A percentile compares a stretch with the other conserved stretches of the same genome.
phyloP scores from a whole-genome alignment of 2,888 invertebrate species.

The Macrophya annulata region DNA sequence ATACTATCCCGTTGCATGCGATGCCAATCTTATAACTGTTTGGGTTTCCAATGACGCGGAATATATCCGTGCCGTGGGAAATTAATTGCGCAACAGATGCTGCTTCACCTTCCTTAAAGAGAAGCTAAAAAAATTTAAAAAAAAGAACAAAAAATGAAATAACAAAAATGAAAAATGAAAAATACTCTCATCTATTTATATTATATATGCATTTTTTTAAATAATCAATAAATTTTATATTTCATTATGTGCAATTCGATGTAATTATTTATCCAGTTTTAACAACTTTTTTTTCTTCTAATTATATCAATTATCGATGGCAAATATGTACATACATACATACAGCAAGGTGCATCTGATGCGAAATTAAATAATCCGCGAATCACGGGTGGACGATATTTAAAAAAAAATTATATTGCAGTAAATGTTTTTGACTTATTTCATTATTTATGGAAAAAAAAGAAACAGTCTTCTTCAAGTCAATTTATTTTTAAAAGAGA shows the following conservation, averaged over 20 bases:
- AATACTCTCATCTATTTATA: background rate
- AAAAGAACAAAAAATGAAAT: no score
- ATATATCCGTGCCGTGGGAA: conserved; percentile 50
- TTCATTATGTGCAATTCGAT: background rate
- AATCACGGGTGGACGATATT: conserved; percentile 9
- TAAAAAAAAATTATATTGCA: background rate
- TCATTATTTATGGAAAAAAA: background rate
- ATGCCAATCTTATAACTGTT: conserved; percentile 40
- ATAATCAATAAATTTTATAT: background rate
- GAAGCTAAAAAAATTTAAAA: background rate
- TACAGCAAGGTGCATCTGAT: background rate
- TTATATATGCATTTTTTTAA: background rate
- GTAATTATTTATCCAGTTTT: background rate
- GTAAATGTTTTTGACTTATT: background rate
- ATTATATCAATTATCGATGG: no score
- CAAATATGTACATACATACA: no score
- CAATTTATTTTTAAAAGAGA: background rate
- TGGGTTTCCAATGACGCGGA: conserved; percentile 44
- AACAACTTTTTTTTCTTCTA: background rate
- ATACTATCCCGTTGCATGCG: conserved; percentile 48
- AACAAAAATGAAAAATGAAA: no score
- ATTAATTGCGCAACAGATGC: conserved; percentile 45
- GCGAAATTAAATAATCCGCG: background rate
- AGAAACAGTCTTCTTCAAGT: background rate
- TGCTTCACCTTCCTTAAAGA: background rate